Conservation (phyloP, 2,888 invertebrate genomes). For the Troilus luridus region DNA sequence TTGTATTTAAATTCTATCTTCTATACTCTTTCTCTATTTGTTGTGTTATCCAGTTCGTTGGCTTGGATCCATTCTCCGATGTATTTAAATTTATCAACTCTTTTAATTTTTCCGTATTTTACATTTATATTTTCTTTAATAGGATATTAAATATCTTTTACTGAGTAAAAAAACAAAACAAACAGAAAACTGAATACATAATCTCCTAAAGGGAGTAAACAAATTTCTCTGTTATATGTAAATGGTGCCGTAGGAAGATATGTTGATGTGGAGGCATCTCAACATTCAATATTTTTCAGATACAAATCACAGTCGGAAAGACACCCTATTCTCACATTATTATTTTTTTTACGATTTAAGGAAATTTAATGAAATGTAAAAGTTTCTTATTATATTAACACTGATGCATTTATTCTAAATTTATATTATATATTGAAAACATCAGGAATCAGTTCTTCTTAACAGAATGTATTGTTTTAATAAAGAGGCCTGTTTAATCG, state of each 20-base stretch:
- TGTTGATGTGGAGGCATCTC: neutral
- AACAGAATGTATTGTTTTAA: neutral
- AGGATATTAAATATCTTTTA: neutral
- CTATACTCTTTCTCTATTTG: too few species aligned
- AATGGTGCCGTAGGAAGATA: neutral
- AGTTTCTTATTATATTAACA: neutral
- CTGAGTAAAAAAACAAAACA: neutral
- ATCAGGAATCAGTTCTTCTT: neutral
- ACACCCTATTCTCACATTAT: neutral
- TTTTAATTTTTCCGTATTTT: too few species aligned
- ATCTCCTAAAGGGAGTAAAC: neutral
- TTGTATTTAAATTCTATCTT: too few species aligned
- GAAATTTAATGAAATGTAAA: neutral
- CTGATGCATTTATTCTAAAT: neutral
- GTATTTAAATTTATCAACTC: too few species aligned
- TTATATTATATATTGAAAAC: neutral
- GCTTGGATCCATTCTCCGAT: too few species aligned
- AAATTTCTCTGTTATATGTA: conserved; percentile 24
- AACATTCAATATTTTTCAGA: neutral
- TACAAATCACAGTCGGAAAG: neutral
- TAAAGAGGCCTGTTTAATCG: neutral
- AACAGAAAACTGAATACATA: neutral
- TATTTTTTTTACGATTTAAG: neutral
- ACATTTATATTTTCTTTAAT: too few species aligned
- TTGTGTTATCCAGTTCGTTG: too few species aligned